Base-by-base conservation (phyloP, 1,140 invertebrate genomes). In the Leptopilina boulardi region DNA sequence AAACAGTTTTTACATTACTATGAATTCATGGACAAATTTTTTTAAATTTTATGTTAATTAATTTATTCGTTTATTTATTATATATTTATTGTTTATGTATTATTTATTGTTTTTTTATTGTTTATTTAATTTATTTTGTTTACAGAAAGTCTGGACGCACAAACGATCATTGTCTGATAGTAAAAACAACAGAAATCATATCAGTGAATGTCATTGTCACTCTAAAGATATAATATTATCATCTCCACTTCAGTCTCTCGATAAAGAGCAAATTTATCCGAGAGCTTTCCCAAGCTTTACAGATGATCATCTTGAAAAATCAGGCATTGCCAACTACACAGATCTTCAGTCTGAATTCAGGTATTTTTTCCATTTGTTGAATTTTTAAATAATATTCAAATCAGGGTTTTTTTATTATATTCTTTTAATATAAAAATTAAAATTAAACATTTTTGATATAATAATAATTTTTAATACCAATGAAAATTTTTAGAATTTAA, bases 231-330 rank as follows among this genome's bases (percentile, higher is more conserved):
- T 30, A 44, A 18, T 21, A 54, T 54, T 26, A 75, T 66, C 18
- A 59, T 66, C 26, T 66, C 47, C 10, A 19, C 41, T n/a, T 0
- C 26, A 77, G 75, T 75, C 81, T 73, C 51, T 44, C 0, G 34
- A 74, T 9, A 75, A 80, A 4, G 75, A 81, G 5, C 77, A 82
- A 23, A 77, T 80, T 21, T 54, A 80, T 47, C 71, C 76, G 11
- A 82, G 54, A 3, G 77, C 82, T 26, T 91, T 91, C 76, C 90
- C 90, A 3, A 89, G 87, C 74, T 80, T 89, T 19, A 80, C 82
- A 1, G 87, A 89, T 41, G 23, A 47, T 26, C 85, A 76, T 30
- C 71, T 89, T 6, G 79, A 86, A 70, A 76, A 83, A 73, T 85
- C 84, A 2, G 88, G 85, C n/a, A 82, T 90, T 21, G 80, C 85